These are phyloP conservation scores for Rafetus swinhoei DNA, from an alignment of 2,113 vertebrate genomes.

Conservation along the genomic window DNA sequence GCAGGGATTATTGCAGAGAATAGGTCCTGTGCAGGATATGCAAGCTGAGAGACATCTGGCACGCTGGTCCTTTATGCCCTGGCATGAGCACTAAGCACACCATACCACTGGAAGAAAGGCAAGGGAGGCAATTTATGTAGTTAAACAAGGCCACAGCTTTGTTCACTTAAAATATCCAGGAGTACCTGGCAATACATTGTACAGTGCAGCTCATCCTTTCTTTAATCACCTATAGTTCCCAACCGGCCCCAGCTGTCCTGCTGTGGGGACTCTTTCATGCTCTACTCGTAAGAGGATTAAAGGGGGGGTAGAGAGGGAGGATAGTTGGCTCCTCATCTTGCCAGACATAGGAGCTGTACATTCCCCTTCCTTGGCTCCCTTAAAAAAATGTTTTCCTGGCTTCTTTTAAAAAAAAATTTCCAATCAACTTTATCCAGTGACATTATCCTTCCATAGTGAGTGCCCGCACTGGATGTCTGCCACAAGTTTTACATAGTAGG, in stretches of 20 bases:
- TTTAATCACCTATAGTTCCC: background rate
- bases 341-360: background rate
- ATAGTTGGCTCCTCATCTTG: background rate
- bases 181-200: background rate
- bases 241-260: background rate
- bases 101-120: background rate
- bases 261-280: background rate
- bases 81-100: background rate
- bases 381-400: background rate
- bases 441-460: background rate
- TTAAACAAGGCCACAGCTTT: background rate
- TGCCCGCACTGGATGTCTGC: background rate
- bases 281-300: background rate
- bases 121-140: background rate
- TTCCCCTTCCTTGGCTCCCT: background rate
- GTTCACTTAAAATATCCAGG: background rate
- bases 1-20: background rate
- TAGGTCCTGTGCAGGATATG: background rate
- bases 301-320: background rate
- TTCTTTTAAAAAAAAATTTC: background rate
- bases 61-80: background rate
- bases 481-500: background rate
- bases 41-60: background rate
- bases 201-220: background rate
- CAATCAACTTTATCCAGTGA: background rate